Percentiles rank a stretch among this genome's conserved stretches.
These are phyloP conservation scores for Panurus biarmicus DNA, from an alignment of 2,113 vertebrate species.

Conservation along the genomic window DNA sequence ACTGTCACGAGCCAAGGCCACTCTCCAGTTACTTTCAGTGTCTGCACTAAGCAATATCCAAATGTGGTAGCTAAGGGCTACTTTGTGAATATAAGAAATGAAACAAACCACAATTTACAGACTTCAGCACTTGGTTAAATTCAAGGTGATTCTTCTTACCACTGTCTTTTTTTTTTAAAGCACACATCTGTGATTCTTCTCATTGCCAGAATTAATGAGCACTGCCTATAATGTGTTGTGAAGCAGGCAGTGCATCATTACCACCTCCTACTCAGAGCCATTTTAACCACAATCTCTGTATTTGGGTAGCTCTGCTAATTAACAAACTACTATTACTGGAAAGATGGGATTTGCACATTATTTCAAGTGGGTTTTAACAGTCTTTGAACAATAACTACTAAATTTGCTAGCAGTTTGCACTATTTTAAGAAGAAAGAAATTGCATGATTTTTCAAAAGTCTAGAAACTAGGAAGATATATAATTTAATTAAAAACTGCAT, in stretches of 20 bases:
- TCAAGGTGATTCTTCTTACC: neutral
- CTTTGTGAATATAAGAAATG: neutral
- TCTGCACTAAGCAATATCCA: neutral
- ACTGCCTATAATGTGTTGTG: conserved; percentile 22
- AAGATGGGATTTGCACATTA: conserved; percentile 58
- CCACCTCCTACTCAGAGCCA: conserved; percentile 54
- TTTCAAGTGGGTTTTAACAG: conserved; percentile 62
- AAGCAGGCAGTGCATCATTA: conserved; percentile 51
- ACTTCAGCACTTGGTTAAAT: neutral
- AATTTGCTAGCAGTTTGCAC: conserved; percentile 48
- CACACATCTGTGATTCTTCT: neutral
- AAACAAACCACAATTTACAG: neutral
- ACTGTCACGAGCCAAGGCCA: neutral
- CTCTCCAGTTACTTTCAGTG: no score
- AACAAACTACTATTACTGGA: conserved; percentile 56
- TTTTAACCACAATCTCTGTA: conserved; percentile 63
- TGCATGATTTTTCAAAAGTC: conserved; percentile 13
- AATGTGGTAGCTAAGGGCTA: neutral
- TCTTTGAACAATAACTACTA: conserved; percentile 30
- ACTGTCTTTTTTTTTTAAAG: neutral
- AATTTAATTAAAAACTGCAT: neutral
- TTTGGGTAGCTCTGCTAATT: conserved; percentile 69
- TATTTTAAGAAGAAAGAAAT: conserved; percentile 38
- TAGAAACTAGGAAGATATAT: neutral
- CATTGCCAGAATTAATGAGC: neutral